Percentiles rank a stretch among this genome's conserved stretches.
Evolutionary conservation across 2,888 invertebrate genomes (phyloP).

Genomic region (Muscina levida): DNA sequence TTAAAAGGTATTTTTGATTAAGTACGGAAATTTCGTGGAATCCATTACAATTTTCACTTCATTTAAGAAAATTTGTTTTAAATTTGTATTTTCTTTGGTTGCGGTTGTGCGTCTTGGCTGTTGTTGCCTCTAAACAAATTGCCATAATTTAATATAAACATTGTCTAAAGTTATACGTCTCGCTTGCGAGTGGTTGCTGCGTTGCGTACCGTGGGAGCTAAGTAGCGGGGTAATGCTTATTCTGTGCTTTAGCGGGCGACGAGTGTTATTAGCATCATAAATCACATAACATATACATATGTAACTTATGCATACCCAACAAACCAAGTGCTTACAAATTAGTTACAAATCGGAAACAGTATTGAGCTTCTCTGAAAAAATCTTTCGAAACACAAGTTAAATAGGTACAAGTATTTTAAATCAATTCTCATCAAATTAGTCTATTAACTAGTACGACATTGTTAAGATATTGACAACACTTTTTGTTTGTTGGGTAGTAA

Average conservation of each 20-base stretch:
- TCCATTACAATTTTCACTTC: slow-evolving; percentile 39
- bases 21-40: slow-evolving; percentile 15
- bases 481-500: too few species aligned
- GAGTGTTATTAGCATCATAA: slow-evolving; percentile 78
- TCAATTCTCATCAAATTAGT: too few species aligned
- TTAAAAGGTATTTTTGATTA: slow-evolving; percentile 23
- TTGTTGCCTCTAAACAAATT: slow-evolving; percentile 68
- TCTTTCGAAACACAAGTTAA: too few species aligned
- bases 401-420: too few species aligned
- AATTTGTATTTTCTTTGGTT: slow-evolving; percentile 24
- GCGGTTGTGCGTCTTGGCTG: slow-evolving; percentile 12
- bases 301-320: slow-evolving; percentile 65
- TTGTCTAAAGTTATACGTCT: slow-evolving; percentile 68
- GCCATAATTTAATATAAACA: slow-evolving; percentile 65
- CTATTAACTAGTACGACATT: too few species aligned
- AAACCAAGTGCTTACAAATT: too few species aligned
- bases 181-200: slow-evolving; percentile 55
- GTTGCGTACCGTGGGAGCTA: too few species aligned
- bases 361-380: too few species aligned
- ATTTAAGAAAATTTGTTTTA: slow-evolving; percentile 37
- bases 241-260: slow-evolving; percentile 53
- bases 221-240: slow-evolving; percentile 41
- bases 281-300: slow-evolving; percentile 70
- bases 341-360: too few species aligned
- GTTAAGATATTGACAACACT: too few species aligned